Evolutionary conservation across 2,797 vertebrate genomes (phyloP).

Genomic region (Carapus acus): DNA sequence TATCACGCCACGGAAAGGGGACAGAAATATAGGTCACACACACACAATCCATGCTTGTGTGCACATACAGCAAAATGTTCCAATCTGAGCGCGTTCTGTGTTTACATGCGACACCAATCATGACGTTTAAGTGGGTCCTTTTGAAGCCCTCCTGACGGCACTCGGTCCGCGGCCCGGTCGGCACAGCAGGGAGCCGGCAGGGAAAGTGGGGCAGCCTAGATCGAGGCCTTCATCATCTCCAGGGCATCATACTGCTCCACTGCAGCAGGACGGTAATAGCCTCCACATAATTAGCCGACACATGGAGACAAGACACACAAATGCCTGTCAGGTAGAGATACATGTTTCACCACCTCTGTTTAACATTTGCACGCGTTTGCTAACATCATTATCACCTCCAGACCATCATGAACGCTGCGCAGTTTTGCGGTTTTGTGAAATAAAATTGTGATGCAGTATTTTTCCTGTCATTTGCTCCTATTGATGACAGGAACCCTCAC

Average conservation of each 20-base stretch:
- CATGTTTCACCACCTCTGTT: too few relatives aligned
- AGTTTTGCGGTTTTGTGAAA: constrained; percentile 7
- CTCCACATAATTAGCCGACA: constrained; percentile 14
- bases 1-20: neutral
- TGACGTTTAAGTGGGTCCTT: neutral
- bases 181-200: constrained; percentile 7
- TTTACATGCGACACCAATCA: neutral
- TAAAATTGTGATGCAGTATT: neutral
- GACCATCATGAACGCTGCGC: neutral
- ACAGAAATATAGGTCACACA: constrained; percentile 7
- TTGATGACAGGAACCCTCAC: neutral
- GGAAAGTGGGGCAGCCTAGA: constrained; percentile 43
- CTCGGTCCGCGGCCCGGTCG: too few relatives aligned
- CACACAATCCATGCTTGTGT: neutral
- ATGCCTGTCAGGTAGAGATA: neutral
- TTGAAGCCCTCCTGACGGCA: constrained; percentile 9
- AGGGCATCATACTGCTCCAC: constrained; percentile 17
- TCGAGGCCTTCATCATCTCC: constrained; percentile 19
- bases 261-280: constrained; percentile 7
- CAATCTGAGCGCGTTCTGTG: neutral
- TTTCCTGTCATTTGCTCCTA: constrained; percentile 6
- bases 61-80: constrained; percentile 9
- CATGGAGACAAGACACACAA: constrained; percentile 1
- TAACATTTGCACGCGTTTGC: too few relatives aligned
- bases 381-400: too few relatives aligned